Evolutionary conservation across 2,888 invertebrate genomes (phyloP).

Genomic region (Hemaris fuciformis): DNA sequence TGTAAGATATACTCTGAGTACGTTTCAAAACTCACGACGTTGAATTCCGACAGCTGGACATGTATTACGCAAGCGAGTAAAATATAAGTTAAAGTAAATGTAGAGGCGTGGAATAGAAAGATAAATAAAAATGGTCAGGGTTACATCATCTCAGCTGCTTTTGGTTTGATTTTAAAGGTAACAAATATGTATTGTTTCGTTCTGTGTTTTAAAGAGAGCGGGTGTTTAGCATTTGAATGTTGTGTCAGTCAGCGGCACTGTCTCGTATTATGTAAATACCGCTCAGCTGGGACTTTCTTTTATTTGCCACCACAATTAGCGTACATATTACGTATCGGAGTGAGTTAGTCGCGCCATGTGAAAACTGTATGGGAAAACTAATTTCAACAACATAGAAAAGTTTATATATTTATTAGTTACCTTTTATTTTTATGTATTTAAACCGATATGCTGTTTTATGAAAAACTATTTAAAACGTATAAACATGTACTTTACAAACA

Average conservation of each 20-base stretch:
- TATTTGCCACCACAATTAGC: conserved; percentile 45
- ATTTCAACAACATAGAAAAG: neutral
- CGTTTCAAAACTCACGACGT: neutral
- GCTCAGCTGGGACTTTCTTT: conserved; percentile 48
- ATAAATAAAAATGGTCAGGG: neutral
- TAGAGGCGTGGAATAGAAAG: neutral
- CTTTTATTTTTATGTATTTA: neutral
- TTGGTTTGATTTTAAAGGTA: neutral
- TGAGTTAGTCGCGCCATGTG: conserved; percentile 17
- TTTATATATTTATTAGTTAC: neutral
- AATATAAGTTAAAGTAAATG: neutral
- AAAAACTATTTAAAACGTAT: too few species aligned
- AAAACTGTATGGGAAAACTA: conserved; percentile 22
- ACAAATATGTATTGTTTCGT: conserved; percentile 10
- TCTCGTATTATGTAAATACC: conserved; percentile 47
- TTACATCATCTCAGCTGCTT: conserved; percentile 2
- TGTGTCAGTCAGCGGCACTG: neutral
- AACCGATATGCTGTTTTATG: too few species aligned
- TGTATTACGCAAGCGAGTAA: neutral
- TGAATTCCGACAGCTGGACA: neutral
- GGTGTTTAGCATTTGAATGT: conserved; percentile 20
- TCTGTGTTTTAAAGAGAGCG: neutral
- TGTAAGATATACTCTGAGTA: neutral
- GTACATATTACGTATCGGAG: conserved; percentile 28
- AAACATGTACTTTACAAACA: too few species aligned